Percentiles rank a stretch among this genome's conserved stretches.
Conservation (phyloP, 2,888 invertebrate genomes). For the Drosophila atroscutellata region DNA sequence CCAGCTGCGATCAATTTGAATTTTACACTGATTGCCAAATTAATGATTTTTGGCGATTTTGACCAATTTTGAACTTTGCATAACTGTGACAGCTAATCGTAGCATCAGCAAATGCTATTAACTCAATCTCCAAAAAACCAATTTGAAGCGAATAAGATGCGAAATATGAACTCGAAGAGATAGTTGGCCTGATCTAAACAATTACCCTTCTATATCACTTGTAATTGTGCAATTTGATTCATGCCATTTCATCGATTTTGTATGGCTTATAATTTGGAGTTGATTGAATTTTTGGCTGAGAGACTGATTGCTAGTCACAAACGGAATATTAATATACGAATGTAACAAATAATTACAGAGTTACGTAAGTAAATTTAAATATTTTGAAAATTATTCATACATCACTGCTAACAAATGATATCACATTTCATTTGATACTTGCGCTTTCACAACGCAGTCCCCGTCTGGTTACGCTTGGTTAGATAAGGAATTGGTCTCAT, state of each 20-base stretch:
- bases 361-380: slow-evolving; percentile 4
- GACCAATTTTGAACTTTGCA: neutral
- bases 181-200: neutral
- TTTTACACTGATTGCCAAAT: neutral
- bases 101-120: neutral
- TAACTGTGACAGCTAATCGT: neutral
- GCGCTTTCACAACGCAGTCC: slow-evolving; percentile 27
- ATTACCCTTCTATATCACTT: neutral
- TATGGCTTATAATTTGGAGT: neutral
- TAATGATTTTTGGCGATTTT: neutral
- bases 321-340: neutral
- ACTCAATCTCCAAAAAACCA: neutral
- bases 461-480: neutral
- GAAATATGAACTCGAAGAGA: accelerated
- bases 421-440: slow-evolving; percentile 16
- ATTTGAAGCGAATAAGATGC: neutral
- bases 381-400: neutral
- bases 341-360: neutral
- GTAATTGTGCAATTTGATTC: neutral
- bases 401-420: slow-evolving; percentile 2
- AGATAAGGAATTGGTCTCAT: slow-evolving; percentile 20
- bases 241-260: neutral
- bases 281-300: neutral
- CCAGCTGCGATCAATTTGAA: neutral
- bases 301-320: neutral